Base-by-base conservation (phyloP, 2,113 vertebrate species). In the Rhinopithecus roxellana region DNA sequence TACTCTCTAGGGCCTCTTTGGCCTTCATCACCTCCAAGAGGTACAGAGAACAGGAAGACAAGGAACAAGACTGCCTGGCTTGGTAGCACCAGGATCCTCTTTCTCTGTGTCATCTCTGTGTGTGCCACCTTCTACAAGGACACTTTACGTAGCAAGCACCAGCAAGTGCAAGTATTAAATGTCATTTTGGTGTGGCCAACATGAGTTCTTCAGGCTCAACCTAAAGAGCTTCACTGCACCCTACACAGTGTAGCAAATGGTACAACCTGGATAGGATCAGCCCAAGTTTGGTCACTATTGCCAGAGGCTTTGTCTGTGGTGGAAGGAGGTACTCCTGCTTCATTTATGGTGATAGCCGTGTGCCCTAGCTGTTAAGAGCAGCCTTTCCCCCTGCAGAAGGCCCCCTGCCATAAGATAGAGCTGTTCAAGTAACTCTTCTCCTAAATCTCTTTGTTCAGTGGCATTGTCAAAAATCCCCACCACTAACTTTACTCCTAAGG, bases 291-390 rank as follows among this genome's bases (percentile, higher is more conserved):
- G 61, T n/a, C n/a, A 12, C 59, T 10, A 2, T 2, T 10, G 18
- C 43, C 18, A 7, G 67, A n/a, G 18, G 38, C 18, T 38, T 27
- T 22, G 23, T 8, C 2, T 12, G 0, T 11, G 77, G 8, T 17
- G 85, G 12, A 17, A 48, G 3, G 5, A 55, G 64, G 6, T 0
- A 7, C 9, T 3, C 0, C 1, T 38, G 11, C 8, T 45, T 17
- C 32, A 5, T 40, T 13, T 27, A 38, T 23, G 25, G 50, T 72
- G 20, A 10, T 13, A 70, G 2, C 30, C 0, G 0, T 30, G 12
- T 6, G 6, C 52, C 50, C 6, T 1, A 2, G 8, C 35, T 13
- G 32, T 40, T 45, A 16, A 72, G 35, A 61, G 27, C 17, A 64
- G 67, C 35, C 25, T 20, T 3, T 27, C 35, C 6, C 27, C 10